Conservation (phyloP, 2,113 vertebrate genomes). For the Anhinga anhinga region DNA sequence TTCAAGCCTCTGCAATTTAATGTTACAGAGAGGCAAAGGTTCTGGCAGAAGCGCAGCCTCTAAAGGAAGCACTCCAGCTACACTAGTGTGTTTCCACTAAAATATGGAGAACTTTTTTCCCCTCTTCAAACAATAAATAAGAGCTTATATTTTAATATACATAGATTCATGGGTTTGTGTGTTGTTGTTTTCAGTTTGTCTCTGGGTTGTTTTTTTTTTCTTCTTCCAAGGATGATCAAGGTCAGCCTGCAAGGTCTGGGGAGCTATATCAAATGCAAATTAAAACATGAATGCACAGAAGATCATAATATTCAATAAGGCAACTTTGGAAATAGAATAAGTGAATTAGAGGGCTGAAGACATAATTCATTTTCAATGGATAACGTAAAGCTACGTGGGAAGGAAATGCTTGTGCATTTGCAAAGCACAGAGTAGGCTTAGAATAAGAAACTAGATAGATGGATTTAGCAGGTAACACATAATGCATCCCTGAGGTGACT, state of each 20-base stretch:
- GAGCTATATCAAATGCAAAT: slow-evolving; percentile 56
- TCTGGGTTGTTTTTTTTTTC: background rate
- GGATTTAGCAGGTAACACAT: slow-evolving; percentile 32
- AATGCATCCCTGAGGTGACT: slow-evolving; percentile 25
- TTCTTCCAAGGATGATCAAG: slow-evolving; percentile 31
- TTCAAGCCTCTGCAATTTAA: background rate
- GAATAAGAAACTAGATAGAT: background rate
- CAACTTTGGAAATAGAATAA: slow-evolving; percentile 49
- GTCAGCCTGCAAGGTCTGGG: slow-evolving; percentile 12
- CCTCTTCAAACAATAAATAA: background rate
- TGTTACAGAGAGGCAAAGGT: background rate
- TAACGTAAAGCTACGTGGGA: slow-evolving; percentile 20
- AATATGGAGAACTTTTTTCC: background rate
- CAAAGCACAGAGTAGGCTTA: background rate
- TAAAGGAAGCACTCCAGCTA: background rate
- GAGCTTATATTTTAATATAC: background rate
- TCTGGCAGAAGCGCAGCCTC: background rate
- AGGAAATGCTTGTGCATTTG: slow-evolving; percentile 3
- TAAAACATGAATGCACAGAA: background rate
- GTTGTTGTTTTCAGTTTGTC: background rate
- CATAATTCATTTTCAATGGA: slow-evolving; percentile 46
- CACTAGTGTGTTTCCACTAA: background rate
- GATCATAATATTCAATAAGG: slow-evolving; percentile 53
- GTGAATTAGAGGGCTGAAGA: slow-evolving; percentile 43
- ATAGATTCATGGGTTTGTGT: background rate